A percentile compares a stretch with the other conserved stretches of the same genome.
Evolutionary conservation across 2,888 invertebrate genomes (phyloP).

Genomic region (Priocnemis perturbator): DNA sequence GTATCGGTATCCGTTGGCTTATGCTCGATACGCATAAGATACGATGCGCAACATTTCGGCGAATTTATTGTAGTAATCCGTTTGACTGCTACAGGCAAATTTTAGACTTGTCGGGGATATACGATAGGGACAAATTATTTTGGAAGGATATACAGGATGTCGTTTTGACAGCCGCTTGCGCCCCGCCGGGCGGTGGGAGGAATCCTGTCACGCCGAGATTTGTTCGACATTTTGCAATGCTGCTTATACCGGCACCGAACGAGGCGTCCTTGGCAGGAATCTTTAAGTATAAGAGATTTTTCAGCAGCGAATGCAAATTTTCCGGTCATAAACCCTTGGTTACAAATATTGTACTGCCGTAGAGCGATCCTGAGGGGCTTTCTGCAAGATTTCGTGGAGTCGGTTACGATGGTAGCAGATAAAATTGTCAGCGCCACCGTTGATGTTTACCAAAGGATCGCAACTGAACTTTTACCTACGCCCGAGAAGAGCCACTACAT

Average conservation of each 20-base stretch:
- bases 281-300: constrained; percentile 76
- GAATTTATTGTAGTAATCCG: too few relatives aligned
- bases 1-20: constrained; percentile 72
- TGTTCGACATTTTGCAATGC: constrained; percentile 91
- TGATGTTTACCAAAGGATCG: constrained; percentile 88
- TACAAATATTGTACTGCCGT: neutral
- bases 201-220: constrained; percentile 90
- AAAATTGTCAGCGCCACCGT: constrained; percentile 89
- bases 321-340: neutral
- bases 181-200: constrained; percentile 93
- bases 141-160: constrained; percentile 94
- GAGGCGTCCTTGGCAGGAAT: constrained; percentile 86
- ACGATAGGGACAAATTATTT: constrained; percentile 90
- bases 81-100: constrained; percentile 78
- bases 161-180: constrained; percentile 88
- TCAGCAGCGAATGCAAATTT: neutral
- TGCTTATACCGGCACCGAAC: constrained; percentile 89
- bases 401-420: constrained; percentile 82
- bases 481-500: constrained; percentile 95
- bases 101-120: constrained; percentile 87
- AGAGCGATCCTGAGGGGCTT: constrained; percentile 86
- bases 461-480: constrained; percentile 89
- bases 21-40: constrained; percentile 1
- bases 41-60: neutral
- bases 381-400: constrained; percentile 84